Base-by-base conservation (phyloP, 2,113 vertebrate species). In the Alligator mississippiensis region DNA sequence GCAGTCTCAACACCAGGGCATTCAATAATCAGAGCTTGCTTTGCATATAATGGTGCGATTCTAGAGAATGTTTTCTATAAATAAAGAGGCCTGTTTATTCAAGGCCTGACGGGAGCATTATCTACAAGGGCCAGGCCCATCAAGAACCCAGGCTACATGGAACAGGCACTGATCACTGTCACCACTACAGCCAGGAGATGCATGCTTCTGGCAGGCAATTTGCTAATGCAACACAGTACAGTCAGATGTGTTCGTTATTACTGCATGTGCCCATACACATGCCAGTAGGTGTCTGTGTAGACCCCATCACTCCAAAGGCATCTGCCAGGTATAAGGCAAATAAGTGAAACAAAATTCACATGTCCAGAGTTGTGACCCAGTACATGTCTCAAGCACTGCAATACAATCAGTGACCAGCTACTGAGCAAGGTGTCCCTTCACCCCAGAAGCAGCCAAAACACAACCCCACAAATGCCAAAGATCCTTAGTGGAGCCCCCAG, bases 1-100 rank as follows among this genome's bases (percentile, higher is more conserved):
- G 21, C 72, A 24, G 85, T 14, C 74, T 28, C 47, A 77, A 61
- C n/a, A 81, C 18, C 62, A 57, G 81, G 83, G 54, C 86, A 76
- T 90, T 84, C 77, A 80, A 4, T 74, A 90, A 92, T 63, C 70
- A 24, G 64, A 68, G 64, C 16, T 68, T 85, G 59, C 38, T 94
- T 89, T 84, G 59, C 88, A 87, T 83, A 90, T 64, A 8, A 57
- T 59, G 85, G 34, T 85, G 81, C 81, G 80, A 84, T 25, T 84
- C 78, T 86, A 96, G 91, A 64, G 55, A 30, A 2, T 76, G 72
- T 82, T 84, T 85, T 94, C 88, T 94, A 87, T 84, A 83, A 98
- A 97, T 98, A 97, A 98, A 98, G 30, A 93, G 90, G 89, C 61
- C 87, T 91, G 80, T 92, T 19, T 77, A 74, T 55, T 80, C 54